Conservation (phyloP, 2,113 vertebrate species). For the Xenotilapia leptura region DNA sequence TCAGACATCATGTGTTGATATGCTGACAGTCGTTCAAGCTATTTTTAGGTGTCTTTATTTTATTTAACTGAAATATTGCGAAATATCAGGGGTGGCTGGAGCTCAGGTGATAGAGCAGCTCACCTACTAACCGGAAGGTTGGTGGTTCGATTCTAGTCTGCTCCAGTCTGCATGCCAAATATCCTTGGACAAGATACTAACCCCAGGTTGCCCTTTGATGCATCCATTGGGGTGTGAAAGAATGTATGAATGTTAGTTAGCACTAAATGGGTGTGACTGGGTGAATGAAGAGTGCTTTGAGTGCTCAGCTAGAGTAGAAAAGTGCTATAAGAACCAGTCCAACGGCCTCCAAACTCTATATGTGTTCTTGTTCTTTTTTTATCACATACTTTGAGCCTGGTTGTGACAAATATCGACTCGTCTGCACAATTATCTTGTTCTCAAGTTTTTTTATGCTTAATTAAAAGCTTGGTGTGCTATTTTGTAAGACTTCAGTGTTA, state of each 20-base stretch:
- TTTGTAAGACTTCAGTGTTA: neutral
- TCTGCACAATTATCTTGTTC: neutral
- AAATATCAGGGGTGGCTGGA: neutral
- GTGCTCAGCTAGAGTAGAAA: neutral
- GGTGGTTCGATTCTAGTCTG: neutral
- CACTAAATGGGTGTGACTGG: neutral
- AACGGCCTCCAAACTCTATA: neutral
- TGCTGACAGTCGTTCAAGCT: neutral
- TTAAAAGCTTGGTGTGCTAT: neutral
- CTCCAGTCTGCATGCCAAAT: neutral
- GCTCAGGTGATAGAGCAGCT: neutral
- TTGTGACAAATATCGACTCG: neutral
- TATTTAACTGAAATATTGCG: neutral
- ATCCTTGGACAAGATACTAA: neutral
- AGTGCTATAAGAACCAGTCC: neutral
- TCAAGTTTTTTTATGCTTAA: neutral
- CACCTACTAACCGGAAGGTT: neutral
- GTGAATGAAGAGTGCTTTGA: neutral
- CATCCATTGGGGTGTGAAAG: neutral
- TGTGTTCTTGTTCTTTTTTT: neutral
- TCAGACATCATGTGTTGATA: neutral
- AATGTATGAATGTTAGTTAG: neutral
- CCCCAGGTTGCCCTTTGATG: neutral
- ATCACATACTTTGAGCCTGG: neutral
- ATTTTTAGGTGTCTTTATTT: neutral